phyloP scores from a whole-genome alignment of 2,797 vertebrate genomes.

The Squalus acanthias region DNA sequence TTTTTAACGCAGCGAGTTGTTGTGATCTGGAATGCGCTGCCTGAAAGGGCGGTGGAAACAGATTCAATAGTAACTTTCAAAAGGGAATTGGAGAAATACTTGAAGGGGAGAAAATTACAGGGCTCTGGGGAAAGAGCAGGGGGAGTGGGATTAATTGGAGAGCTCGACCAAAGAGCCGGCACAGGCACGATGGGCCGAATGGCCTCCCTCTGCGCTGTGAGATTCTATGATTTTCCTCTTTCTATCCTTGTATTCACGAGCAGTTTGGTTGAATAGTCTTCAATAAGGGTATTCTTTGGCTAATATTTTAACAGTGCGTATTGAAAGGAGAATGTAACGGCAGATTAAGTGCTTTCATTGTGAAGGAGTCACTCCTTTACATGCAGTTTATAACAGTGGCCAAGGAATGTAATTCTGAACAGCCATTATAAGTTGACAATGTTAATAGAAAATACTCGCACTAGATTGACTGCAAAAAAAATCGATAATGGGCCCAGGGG shows the following conservation, averaged over 20 bases:
- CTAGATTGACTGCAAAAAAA: not conserved
- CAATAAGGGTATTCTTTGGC: not conserved
- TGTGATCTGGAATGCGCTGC: too few relatives aligned
- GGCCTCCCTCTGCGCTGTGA: not conserved
- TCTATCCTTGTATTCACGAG: not conserved
- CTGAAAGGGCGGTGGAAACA: not conserved
- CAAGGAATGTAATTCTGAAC: conserved; percentile 6
- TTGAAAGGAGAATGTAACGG: not conserved
- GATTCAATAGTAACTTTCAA: not conserved
- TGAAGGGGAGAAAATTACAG: not conserved
- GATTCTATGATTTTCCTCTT: not conserved
- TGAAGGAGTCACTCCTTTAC: not conserved
- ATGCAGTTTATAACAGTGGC: not conserved
- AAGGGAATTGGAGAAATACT: not conserved
- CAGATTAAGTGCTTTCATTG: not conserved
- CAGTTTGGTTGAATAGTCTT: not conserved
- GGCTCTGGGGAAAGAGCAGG: not conserved
- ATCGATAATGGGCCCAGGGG: not conserved
- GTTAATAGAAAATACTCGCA: not conserved
- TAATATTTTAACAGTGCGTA: not conserved
- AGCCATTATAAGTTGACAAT: not conserved
- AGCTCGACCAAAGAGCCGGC: not conserved
- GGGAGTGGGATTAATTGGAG: not conserved
- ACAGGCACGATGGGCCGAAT: not conserved
- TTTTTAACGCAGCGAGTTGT: not conserved